Evolutionary conservation across 2,888 invertebrate genomes (phyloP), one percentile per base, ranked within the genome.

Genomic region (Leucoma salicis): DNA sequence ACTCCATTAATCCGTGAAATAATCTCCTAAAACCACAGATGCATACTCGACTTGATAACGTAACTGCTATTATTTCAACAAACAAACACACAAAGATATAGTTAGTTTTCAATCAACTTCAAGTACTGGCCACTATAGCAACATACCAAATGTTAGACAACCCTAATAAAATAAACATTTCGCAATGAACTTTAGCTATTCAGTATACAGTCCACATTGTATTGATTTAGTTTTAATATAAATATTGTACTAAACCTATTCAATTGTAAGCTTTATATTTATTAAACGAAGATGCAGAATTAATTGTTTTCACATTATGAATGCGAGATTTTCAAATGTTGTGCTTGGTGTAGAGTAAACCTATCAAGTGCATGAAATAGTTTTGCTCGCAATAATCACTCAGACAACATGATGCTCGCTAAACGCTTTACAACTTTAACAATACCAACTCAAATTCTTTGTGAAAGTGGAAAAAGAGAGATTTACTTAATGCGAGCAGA

Each of bases 101-200:
- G 82, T 74, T 76, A 76, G 78, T 82, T 84, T 85, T 78, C 87
- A 86, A 87, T 88, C 85, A 84, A 76, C 66, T 64, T 84, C 75
- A 75, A 87, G 87, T 70, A 63, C 59, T 3, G 46, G 36, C 50
- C 46, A 39, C 42, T 48, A 42, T 39, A 53, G 51, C 57, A 70
- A 65, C 66, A 57, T 62, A 70, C 77, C 84, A 85, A 86, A 82
- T 86, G 86, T 81, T 85, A 63, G 57, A 61, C 58, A 27, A 13
- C 29, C 29, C 29, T 29, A 13, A 10, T 29, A 8, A n/a, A n/a
- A 8, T 21, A 8, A 2, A 21, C 21, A 8, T 3, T 8, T 8
- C 2, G 21, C 21, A 21, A 2, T 21, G 1, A 21, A 5, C 21
- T 21, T 21, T 21, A 21, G 1, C 6, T 5, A 1, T 6, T 29